Percentiles rank a stretch among this genome's conserved stretches.
Evolutionary conservation across 2,888 invertebrate species (phyloP).

Genomic region (Schrankia costaestrigalis): DNA sequence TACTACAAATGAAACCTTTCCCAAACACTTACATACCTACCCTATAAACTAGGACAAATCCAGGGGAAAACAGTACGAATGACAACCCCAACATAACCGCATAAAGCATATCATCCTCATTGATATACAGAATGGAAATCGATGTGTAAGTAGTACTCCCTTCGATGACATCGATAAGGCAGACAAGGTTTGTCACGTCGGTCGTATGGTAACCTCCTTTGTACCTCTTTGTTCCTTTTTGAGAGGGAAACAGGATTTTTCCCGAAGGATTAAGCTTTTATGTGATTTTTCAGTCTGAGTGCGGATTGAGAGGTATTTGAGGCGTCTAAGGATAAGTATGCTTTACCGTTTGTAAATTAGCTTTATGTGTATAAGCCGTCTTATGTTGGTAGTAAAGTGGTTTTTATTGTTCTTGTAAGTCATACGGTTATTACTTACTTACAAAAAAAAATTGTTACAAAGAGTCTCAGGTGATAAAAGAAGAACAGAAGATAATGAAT

Average conservation of each 20-base stretch:
- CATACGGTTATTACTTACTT: no score
- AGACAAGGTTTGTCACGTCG: slow-evolving; percentile 30
- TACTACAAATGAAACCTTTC: no score
- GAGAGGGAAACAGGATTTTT: slow-evolving; percentile 53
- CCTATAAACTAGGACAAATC: no score
- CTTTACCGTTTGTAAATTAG: slow-evolving; percentile 10
- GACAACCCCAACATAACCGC: neutral
- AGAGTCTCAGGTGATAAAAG: no score
- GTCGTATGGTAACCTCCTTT: slow-evolving; percentile 29
- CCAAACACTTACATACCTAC: no score
- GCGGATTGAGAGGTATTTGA: slow-evolving; percentile 34
- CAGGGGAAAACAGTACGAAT: no score
- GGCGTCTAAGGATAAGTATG: slow-evolving; percentile 18
- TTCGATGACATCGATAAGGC: slow-evolving; percentile 47
- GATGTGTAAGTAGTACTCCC: slow-evolving; percentile 21
- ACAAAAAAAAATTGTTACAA: no score
- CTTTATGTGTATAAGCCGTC: slow-evolving; percentile 1
- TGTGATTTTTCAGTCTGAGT: slow-evolving; percentile 50
- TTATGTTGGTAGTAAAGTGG: no score
- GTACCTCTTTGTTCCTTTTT: slow-evolving; percentile 14
- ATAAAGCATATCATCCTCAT: slow-evolving; percentile 17
- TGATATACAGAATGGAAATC: slow-evolving; percentile 27
- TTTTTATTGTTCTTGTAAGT: no score
- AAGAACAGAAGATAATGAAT: no score
- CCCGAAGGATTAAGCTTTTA: slow-evolving; percentile 45